phyloP scores from a whole-genome alignment of 2,888 invertebrate species.

The Vandiemenella viatica region DNA sequence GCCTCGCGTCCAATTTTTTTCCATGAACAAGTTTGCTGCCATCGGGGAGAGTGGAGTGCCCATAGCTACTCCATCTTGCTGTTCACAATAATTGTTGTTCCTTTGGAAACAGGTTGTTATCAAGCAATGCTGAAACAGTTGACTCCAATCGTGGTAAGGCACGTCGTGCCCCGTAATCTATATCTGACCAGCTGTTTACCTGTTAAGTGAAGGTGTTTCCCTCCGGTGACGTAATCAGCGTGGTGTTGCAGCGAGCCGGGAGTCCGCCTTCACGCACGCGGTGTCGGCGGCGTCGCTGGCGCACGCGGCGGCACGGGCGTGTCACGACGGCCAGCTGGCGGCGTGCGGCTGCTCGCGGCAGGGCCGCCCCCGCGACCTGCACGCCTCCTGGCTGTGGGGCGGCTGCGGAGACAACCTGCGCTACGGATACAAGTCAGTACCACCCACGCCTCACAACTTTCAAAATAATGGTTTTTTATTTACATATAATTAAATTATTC shows the following conservation, averaged over 20 bases:
- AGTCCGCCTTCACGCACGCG: slow-evolving; percentile 86
- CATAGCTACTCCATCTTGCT: no score
- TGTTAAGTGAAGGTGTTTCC: not conserved
- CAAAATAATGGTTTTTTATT: no score
- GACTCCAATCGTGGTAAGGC: no score
- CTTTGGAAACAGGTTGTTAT: not conserved
- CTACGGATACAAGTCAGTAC: slow-evolving; percentile 60
- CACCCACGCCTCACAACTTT: no score
- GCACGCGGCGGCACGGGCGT: slow-evolving; percentile 74
- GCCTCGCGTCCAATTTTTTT: no score
- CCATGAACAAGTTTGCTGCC: no score
- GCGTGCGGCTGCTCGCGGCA: slow-evolving; percentile 84
- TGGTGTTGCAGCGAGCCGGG: slow-evolving; percentile 48
- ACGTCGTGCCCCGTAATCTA: no score
- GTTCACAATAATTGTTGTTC: not conserved
- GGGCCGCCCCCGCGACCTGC: slow-evolving; percentile 64
- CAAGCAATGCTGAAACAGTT: no score
- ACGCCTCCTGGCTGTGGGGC: slow-evolving; percentile 93
- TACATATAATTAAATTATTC: no score
- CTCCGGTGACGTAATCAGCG: not conserved
- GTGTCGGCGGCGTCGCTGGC: slow-evolving; percentile 79
- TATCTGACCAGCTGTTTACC: no score
- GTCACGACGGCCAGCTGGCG: slow-evolving; percentile 76
- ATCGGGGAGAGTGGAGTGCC: no score
- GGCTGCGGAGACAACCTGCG: slow-evolving; percentile 96